A percentile compares a stretch with the other conserved stretches of the same genome.
Conservation (phyloP, 2,888 invertebrate genomes). For the Amblyjoppa proteus region DNA sequence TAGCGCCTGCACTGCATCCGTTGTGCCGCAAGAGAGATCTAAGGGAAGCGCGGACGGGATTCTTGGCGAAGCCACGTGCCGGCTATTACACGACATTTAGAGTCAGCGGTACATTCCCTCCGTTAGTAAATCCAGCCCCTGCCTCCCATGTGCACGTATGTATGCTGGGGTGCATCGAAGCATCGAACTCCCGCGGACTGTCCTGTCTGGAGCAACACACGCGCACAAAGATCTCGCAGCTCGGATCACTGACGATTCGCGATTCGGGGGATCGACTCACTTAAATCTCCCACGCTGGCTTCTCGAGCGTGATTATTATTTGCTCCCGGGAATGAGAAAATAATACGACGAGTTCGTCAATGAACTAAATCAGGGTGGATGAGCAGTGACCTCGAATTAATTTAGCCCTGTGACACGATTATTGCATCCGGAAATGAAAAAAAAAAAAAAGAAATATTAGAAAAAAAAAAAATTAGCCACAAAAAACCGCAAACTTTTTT, state of each 20-base stretch:
- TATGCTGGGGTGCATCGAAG: constrained; percentile 24
- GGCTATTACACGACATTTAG: constrained; percentile 72
- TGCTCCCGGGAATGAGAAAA: neutral
- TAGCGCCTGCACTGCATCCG: constrained; percentile 18
- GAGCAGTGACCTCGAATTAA: neutral
- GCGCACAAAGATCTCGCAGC: constrained; percentile 67
- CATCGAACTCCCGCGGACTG: constrained; percentile 46
- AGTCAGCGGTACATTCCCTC: constrained; percentile 45
- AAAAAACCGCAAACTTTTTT: neutral
- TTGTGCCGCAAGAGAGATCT: constrained; percentile 20
- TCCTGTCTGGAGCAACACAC: constrained; percentile 44
- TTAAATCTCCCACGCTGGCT: constrained; percentile 66
- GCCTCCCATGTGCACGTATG: constrained; percentile 4
- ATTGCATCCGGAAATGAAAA: neutral
- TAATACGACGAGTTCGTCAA: neutral
- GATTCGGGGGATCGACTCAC: constrained; percentile 62
- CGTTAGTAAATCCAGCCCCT: constrained; percentile 23
- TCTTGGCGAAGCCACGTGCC: constrained; percentile 74
- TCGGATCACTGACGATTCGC: constrained; percentile 71
- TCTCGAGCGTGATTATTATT: constrained; percentile 65
- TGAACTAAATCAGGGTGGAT: neutral
- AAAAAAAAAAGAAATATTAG: neutral
- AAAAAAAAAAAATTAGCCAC: neutral
- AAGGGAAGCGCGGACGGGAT: constrained; percentile 40
- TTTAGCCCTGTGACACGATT: neutral